These are phyloP conservation scores for Phacellophora camtschatica DNA, from an alignment of 30 jellyfish, hydroid and myxozoan genomes.

Conservation along the genomic window DNA sequence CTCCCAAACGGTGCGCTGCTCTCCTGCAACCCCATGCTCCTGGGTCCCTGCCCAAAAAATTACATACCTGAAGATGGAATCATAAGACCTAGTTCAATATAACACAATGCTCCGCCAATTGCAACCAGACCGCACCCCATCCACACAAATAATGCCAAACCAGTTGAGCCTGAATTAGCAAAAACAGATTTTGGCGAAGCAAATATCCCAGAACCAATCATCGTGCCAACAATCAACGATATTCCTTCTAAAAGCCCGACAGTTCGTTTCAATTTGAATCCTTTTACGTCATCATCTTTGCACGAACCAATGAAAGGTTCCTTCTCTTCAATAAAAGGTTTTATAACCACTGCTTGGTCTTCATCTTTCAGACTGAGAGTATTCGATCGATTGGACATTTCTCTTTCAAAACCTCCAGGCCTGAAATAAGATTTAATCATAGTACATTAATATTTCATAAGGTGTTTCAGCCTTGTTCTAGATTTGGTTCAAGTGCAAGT, in stretches of 20 bases:
- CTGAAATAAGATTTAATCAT: too few relatives aligned
- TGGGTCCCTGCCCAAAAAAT: not conserved
- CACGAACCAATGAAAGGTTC: not conserved
- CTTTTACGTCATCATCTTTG: not conserved
- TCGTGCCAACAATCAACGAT: slow-evolving; percentile 58
- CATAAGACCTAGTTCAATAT: slow-evolving; percentile 85
- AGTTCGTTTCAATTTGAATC: slow-evolving; percentile 4
- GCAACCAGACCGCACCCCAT: slow-evolving; percentile 81
- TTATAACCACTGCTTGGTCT: not conserved
- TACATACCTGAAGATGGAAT: slow-evolving; percentile 49
- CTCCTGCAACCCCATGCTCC: too few relatives aligned
- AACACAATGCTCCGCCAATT: slow-evolving; percentile 70
- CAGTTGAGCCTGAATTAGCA: slow-evolving; percentile 58
- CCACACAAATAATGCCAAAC: slow-evolving; percentile 85
- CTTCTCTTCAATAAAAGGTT: not conserved
- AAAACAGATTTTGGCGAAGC: slow-evolving; percentile 89
- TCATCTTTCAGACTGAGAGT: not conserved
- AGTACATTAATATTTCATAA: too few relatives aligned
- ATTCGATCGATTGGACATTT: not conserved
- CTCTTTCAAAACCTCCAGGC: not conserved
- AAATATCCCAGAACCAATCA: slow-evolving; percentile 94
- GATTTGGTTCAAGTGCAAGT: too few relatives aligned
- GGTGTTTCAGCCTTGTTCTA: not conserved
- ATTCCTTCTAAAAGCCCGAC: slow-evolving; percentile 62
- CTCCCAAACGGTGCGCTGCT: too few relatives aligned